Evolutionary conservation across 2,797 vertebrate species (phyloP), one percentile per base, ranked within the genome.

Genomic region (Micromesistius poutassou): DNA sequence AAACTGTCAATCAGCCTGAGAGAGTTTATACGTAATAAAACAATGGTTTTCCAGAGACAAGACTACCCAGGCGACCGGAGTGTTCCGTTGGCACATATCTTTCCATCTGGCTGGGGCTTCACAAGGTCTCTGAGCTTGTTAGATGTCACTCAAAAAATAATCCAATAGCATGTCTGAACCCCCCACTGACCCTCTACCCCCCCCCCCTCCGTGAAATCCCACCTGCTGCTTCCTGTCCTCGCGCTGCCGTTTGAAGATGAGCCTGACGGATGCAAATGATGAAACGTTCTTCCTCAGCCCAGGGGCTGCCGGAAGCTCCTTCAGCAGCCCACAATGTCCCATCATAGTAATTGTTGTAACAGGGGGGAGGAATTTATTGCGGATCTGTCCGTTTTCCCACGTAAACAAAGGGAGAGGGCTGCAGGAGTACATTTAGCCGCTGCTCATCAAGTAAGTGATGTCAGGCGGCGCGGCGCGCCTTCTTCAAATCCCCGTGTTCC

Each of bases 241-340:
- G 86, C 88, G 90, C 86, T 90, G 89, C 92, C 89, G 88, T 90
- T 90, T 77, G 79, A 91, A 91, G 88, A 90, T 90, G 86, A 89
- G 87, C 90, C 77, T 84, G 85, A 55, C 84, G 77, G 87, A 78
- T 80, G 82, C 83, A 89, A 92, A 91, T 92, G 88, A 90, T 84
- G 85, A 89, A 89, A 75, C 87, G 87, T 83, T 91, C 86, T 90
- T 91, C 89, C 85, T 86, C 83, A 85, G 88, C 88, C 88, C 86
- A 73, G 78, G 81, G 85, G 86, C 78, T 90, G 88, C 89, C 88
- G 79, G 81, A 77, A 81, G 83, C 78, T 76, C 86, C 19, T 55
- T 74, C 86, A 85, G 90, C 90, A 88, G 89, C 89, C 90, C 88
- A 89, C 82, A 92, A 90, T 91, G 90, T 88, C 82, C 86, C 81